Evolutionary conservation across 2,888 invertebrate genomes (phyloP).

Genomic region (Melipona beecheii): DNA sequence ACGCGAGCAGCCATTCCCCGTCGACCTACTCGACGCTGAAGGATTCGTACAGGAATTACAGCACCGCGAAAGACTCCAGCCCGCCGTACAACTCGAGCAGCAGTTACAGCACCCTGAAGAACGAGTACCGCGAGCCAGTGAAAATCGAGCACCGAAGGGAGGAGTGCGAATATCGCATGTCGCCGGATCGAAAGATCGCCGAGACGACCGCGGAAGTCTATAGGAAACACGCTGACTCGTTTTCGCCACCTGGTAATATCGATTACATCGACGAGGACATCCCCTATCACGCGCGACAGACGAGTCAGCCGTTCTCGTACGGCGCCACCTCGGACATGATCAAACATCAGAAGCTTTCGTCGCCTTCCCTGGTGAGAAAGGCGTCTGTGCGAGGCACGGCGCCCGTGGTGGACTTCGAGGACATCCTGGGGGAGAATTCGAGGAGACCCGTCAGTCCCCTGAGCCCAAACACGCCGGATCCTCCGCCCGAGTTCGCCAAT

Average conservation of each 20-base stretch:
- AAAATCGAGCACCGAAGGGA: constrained; percentile 70
- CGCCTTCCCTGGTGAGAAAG: constrained; percentile 93
- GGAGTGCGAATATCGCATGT: constrained; percentile 75
- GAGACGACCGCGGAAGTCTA: constrained; percentile 64
- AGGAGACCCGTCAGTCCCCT: constrained; percentile 76
- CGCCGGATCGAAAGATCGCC: constrained; percentile 74
- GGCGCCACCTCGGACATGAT: constrained; percentile 90
- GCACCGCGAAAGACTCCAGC: constrained; percentile 77
- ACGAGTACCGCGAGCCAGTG: constrained; percentile 74
- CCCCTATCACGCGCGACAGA: constrained; percentile 96
- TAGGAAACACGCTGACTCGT: constrained; percentile 75
- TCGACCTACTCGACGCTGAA: constrained; percentile 81
- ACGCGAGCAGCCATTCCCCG: constrained; percentile 74
- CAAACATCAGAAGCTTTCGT: constrained; percentile 91
- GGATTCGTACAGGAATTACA: constrained; percentile 81
- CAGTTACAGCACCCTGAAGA: constrained; percentile 78
- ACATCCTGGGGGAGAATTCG: constrained; percentile 77
- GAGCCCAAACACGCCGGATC: constrained; percentile 77
- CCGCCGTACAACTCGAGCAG: constrained; percentile 77
- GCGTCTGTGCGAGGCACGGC: constrained; percentile 84
- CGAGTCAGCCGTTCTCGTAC: constrained; percentile 95
- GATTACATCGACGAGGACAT: constrained; percentile 88
- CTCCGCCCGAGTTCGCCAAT: constrained; percentile 80
- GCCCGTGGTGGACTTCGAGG: constrained; percentile 81
- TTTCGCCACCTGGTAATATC: constrained; percentile 84